These are phyloP conservation scores for Blomia tropicalis DNA, from an alignment of 2,888 invertebrate species.

Conservation along the genomic window DNA sequence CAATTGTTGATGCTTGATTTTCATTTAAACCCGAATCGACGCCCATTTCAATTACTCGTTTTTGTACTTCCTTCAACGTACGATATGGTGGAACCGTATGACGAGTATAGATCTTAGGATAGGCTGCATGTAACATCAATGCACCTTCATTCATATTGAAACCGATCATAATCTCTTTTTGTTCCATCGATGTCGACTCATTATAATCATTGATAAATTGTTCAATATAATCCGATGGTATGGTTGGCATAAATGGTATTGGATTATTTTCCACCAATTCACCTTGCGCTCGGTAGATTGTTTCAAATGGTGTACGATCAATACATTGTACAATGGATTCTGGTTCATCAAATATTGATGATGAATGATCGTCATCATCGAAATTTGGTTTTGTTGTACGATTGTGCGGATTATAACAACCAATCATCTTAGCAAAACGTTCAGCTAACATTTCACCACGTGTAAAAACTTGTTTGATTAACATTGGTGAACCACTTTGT, in stretches of 20 bases:
- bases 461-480: slow-evolving; percentile 9
- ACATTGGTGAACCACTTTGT: slow-evolving; percentile 38
- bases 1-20: slow-evolving; percentile 9
- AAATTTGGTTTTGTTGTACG: neutral
- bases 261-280: slow-evolving; percentile 14
- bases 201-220: slow-evolving; percentile 14
- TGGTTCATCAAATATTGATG: slow-evolving; percentile 13
- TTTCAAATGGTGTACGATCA: slow-evolving; percentile 6
- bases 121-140: slow-evolving; percentile 17
- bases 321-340: slow-evolving; percentile 17
- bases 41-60: slow-evolving; percentile 4
- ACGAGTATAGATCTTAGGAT: slow-evolving; percentile 18
- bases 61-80: slow-evolving; percentile 3
- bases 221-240: slow-evolving; percentile 16
- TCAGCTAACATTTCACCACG: slow-evolving; percentile 7
- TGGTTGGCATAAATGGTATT: slow-evolving; percentile 15
- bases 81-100: neutral
- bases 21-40: slow-evolving; percentile 1
- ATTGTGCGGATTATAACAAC: slow-evolving; percentile 14
- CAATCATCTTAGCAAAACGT: slow-evolving; percentile 7
- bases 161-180: slow-evolving; percentile 20
- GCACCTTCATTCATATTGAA: slow-evolving; percentile 19
- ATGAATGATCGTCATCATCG: no score
- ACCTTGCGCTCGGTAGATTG: slow-evolving; percentile 11
- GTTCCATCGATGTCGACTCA: neutral